Conservation (phyloP, 2,113 vertebrate species). For the Lanius ludovicianus region DNA sequence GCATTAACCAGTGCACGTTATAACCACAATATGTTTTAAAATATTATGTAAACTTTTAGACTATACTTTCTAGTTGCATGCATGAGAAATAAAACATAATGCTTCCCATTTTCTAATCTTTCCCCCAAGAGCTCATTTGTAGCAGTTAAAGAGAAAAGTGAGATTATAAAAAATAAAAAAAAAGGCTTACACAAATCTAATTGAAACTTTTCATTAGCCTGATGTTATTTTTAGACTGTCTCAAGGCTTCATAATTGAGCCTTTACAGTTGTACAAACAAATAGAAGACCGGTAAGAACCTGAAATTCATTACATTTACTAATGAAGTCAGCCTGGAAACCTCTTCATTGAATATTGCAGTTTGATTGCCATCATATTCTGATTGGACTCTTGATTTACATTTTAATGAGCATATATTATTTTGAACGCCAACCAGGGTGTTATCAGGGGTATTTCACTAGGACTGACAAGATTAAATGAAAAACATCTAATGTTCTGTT, state of each 20-base stretch:
- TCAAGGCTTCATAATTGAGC: slow-evolving; percentile 68
- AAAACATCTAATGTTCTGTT: slow-evolving; percentile 65
- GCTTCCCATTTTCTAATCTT: background rate
- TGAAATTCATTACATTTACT: slow-evolving; percentile 74
- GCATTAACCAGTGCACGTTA: background rate
- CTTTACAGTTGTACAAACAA: slow-evolving; percentile 72
- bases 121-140: slow-evolving; percentile 23
- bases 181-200: slow-evolving; percentile 43
- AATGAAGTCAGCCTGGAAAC: slow-evolving; percentile 72
- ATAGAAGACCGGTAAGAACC: slow-evolving; percentile 67
- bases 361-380: slow-evolving; percentile 76
- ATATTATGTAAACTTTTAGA: background rate
- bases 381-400: slow-evolving; percentile 75
- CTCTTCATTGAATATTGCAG: slow-evolving; percentile 73
- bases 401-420: slow-evolving; percentile 70
- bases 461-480: slow-evolving; percentile 69
- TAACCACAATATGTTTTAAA: background rate
- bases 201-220: slow-evolving; percentile 71
- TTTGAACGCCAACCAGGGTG: slow-evolving; percentile 70
- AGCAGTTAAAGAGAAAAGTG: slow-evolving; percentile 28
- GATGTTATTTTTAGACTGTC: slow-evolving; percentile 69
- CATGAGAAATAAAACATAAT: background rate
- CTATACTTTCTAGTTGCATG: background rate
- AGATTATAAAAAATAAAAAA: background rate
- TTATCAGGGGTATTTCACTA: slow-evolving; percentile 69